Evolutionary conservation across 2,888 invertebrate genomes (phyloP), one percentile per base, ranked within the genome.

Genomic region (Sericinus montela): DNA sequence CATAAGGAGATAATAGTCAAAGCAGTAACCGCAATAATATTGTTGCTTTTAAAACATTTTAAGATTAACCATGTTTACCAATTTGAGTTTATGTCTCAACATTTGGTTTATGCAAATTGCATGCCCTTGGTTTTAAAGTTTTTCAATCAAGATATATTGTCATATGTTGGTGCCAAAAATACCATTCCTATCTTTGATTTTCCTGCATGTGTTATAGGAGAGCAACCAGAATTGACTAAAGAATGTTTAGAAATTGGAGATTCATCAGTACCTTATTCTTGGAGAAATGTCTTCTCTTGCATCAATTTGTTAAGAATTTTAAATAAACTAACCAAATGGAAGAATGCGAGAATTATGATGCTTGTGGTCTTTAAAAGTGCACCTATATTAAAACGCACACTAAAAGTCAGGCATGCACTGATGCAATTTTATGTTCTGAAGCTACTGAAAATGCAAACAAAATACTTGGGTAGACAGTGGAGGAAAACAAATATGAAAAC

Each of bases 311-410:
- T 99, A 55, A 92, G 99, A 62, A 97, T 99, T 62, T 91, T 99
- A 46, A 99, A 99, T 80, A 99, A 99, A 87, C 90, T 99, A 50
- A 99, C 98, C 35, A 99, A 99, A 82, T 98, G 99, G 97, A 99
- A 99, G 76, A 98, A 99, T 80, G 98, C 99, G n/a, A 92, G 99
- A 57, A 97, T 97, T 54, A 97, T 97, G 97, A 99, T 99, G 98
- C 90, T 99, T 62, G 99, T 99, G 25, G 98, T 99, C 8, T 99
- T 99, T 80, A 99, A 99, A 86, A 99, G 99, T 51, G 98, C 99
- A 3, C 99, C 99, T 1, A 99, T 99, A 66, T 89, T 99, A 50
- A 99, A 99, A 82, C 93, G 98, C 59, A 97, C 98, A 0, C 90
- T 99, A 10, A 98, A 98, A 92, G 97, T 97, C 2, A 92, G 96